Conservation (phyloP, 2,888 invertebrate species). For the Nyleta sp. region DNA sequence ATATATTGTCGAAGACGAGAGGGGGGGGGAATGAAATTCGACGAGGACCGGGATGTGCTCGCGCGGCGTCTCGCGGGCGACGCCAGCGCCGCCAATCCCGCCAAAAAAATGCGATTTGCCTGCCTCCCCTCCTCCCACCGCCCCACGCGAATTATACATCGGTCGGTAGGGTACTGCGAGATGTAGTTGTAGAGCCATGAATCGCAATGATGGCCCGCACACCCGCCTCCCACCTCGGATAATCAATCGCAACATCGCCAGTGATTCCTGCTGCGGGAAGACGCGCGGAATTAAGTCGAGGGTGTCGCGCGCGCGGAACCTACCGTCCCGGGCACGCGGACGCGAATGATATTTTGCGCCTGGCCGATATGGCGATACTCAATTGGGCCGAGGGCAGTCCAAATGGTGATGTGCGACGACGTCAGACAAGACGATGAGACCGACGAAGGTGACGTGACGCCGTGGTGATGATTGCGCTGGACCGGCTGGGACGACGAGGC, state of each 20-base stretch:
- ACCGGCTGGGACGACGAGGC: too few species aligned
- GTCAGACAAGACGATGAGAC: too few species aligned
- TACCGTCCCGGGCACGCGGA: constrained; percentile 7
- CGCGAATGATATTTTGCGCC: too few species aligned
- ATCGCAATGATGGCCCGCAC: constrained; percentile 81
- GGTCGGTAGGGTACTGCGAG: constrained; percentile 77
- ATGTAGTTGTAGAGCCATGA: constrained; percentile 79
- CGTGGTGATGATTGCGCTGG: too few species aligned
- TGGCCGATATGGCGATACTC: too few species aligned
- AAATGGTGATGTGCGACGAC: too few species aligned
- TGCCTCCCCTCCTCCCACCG: constrained; percentile 66
- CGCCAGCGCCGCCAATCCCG: constrained; percentile 79
- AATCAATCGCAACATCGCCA: constrained; percentile 82
- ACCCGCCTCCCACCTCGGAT: constrained; percentile 78
- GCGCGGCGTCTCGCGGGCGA: constrained; percentile 65
- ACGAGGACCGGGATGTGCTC: too few species aligned
- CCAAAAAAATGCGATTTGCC: constrained; percentile 79
- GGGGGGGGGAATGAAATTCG: too few species aligned
- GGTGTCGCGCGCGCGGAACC: constrained; percentile 33
- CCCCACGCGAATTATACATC: constrained; percentile 77
- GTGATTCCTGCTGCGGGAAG: constrained; percentile 61
- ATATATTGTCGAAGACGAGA: too few species aligned
- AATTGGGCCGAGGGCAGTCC: too few species aligned
- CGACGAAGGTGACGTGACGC: too few species aligned
- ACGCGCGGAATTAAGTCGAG: constrained; percentile 37